Percentiles rank a stretch among this genome's conserved stretches.
These are phyloP conservation scores for Sesamia nonagrioides DNA, from an alignment of 1,140 invertebrate genomes.

Conservation along the genomic window DNA sequence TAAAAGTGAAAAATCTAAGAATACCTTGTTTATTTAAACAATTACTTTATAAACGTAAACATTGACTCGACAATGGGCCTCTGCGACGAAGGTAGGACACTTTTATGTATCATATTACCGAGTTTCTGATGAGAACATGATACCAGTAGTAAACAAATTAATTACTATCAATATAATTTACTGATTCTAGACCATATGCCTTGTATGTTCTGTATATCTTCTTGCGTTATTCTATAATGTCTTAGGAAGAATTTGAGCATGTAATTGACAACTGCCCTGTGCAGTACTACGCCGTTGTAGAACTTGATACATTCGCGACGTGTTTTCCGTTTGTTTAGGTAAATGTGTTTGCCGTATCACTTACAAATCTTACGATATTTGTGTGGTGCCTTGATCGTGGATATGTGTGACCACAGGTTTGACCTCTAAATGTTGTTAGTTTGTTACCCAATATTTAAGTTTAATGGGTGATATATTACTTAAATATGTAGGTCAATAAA, in stretches of 20 bases:
- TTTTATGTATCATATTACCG: slow-evolving; percentile 45
- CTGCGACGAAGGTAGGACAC: slow-evolving; percentile 77
- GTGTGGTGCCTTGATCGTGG: slow-evolving; percentile 63
- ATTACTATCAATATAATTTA: slow-evolving; percentile 60
- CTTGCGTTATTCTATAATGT: slow-evolving; percentile 1
- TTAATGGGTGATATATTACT: slow-evolving; percentile 60
- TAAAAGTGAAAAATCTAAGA: slow-evolving; percentile 34
- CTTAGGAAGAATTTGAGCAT: not conserved
- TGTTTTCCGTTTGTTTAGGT: slow-evolving; percentile 56
- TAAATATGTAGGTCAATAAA: slow-evolving; percentile 59
- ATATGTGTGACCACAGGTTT: slow-evolving; percentile 70
- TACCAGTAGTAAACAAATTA: slow-evolving; percentile 75
- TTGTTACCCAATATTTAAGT: slow-evolving; percentile 65
- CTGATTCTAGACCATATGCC: slow-evolving; percentile 24
- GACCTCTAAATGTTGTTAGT: slow-evolving; percentile 66
- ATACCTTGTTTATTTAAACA: not conserved
- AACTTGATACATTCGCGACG: slow-evolving; percentile 9
- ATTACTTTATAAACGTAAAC: slow-evolving; percentile 17
- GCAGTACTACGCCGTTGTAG: slow-evolving; percentile 18
- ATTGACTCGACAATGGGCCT: slow-evolving; percentile 71
- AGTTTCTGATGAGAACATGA: slow-evolving; percentile 44
- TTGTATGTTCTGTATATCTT: slow-evolving; percentile 1
- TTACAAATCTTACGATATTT: slow-evolving; percentile 56
- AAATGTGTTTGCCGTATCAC: slow-evolving; percentile 64
- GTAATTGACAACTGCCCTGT: not conserved